Evolutionary conservation across 2,888 invertebrate species (phyloP).

Genomic region (Tetranychus truncatus): DNA sequence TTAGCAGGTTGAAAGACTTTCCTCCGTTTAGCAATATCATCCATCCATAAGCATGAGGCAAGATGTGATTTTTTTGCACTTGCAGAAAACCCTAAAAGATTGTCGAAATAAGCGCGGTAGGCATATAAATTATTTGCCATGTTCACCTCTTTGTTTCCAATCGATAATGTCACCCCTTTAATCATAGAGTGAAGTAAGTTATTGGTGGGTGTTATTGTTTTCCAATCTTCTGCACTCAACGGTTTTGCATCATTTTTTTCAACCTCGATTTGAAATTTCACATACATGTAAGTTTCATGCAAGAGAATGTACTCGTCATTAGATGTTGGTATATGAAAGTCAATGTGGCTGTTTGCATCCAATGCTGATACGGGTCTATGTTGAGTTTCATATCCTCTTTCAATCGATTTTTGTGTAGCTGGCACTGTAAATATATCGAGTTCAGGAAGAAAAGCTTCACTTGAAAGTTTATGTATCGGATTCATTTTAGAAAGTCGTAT

Average conservation of each 20-base stretch:
- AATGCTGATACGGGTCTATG: not conserved
- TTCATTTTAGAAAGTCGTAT: constrained; percentile 2
- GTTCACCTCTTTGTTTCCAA: not conserved
- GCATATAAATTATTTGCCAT: not conserved
- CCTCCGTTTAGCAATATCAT: not conserved
- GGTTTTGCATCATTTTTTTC: not conserved
- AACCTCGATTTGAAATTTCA: not conserved
- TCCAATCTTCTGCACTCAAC: not conserved
- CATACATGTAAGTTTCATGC: not conserved
- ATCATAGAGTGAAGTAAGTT: not conserved
- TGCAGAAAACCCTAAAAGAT: not conserved
- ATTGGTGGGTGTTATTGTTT: not conserved
- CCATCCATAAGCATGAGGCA: not conserved
- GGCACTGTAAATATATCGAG: no score
- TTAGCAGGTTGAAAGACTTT: no score
- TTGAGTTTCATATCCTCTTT: no score
- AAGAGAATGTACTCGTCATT: not conserved
- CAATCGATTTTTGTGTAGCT: no score
- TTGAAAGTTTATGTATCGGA: not conserved
- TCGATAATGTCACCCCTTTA: not conserved
- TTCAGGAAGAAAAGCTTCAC: not conserved
- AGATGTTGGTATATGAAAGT: not conserved
- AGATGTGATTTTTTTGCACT: not conserved
- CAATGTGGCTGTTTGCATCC: not conserved
- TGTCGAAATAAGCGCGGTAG: not conserved